phyloP scores from a whole-genome alignment of 35 echinoderm and acorn worm genomes.

The Diadema setosum region DNA sequence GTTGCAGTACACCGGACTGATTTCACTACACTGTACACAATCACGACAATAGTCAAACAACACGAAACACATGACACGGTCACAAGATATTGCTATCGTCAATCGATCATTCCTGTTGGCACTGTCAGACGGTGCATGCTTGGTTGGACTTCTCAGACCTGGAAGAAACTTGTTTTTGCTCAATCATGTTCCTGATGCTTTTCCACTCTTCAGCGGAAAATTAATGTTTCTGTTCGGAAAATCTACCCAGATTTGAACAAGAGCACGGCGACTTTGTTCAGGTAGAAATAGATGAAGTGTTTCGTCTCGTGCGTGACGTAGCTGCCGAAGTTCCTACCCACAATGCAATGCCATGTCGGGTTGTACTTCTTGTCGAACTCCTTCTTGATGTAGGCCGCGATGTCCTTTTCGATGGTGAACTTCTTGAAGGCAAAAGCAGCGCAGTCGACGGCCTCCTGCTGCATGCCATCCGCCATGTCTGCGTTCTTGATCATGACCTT shows the following conservation, averaged over 20 bases:
- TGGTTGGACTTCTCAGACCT: no score
- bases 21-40: no score
- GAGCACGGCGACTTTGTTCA: constrained; percentile 31
- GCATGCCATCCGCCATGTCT: background rate
- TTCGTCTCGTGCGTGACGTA: constrained; percentile 54
- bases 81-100: no score
- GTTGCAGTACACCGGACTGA: no score
- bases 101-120: no score
- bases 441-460: background rate
- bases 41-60: no score
- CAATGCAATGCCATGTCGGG: constrained; percentile 54
- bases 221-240: background rate
- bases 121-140: no score
- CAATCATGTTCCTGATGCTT: no score
- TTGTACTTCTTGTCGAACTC: constrained; percentile 41
- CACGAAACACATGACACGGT: no score
- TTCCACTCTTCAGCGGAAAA: no score
- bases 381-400: constrained; percentile 46
- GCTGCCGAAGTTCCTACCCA: constrained; percentile 48
- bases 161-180: no score
- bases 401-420: constrained; percentile 17
- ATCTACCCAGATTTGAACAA: constrained; percentile 65
- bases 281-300: constrained; percentile 49
- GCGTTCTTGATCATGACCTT: background rate
- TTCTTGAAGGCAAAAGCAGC: background rate